Conservation (phyloP, 2,113 vertebrate species). For the Excalfactoria chinensis region DNA sequence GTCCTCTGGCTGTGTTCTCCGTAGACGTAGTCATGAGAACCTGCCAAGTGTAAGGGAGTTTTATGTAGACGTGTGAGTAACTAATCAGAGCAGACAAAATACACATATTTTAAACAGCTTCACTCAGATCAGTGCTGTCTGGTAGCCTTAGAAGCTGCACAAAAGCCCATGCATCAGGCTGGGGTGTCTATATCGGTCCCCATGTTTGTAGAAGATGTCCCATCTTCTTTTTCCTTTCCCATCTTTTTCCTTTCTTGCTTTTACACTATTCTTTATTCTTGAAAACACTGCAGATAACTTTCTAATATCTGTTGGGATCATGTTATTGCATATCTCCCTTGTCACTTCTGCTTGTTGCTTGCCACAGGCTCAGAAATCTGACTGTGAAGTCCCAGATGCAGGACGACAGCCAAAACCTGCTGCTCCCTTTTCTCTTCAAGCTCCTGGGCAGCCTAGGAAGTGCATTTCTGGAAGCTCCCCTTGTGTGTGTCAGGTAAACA, state of each 20-base stretch:
- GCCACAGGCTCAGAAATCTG: accelerated
- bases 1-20: background rate
- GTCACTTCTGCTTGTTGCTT: background rate
- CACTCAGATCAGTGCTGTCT: background rate
- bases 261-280: background rate
- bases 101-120: background rate
- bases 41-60: background rate
- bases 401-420: background rate
- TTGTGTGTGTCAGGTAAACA: background rate
- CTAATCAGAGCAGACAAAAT: background rate
- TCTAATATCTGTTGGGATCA: background rate
- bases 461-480: accelerated
- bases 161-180: background rate
- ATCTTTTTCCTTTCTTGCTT: background rate
- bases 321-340: background rate
- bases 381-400: background rate
- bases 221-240: background rate
- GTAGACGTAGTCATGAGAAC: background rate
- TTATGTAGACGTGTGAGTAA: too few species aligned
- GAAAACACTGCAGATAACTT: background rate
- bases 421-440: background rate
- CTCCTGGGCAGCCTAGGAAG: background rate
- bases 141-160: background rate
- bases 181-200: too few species aligned
- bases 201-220: background rate